A percentile compares a stretch with the other conserved stretches of the same genome.
These are phyloP conservation scores for Porites divaricata DNA, from an alignment of 92 coral and sea anemone species.

Conservation along the genomic window DNA sequence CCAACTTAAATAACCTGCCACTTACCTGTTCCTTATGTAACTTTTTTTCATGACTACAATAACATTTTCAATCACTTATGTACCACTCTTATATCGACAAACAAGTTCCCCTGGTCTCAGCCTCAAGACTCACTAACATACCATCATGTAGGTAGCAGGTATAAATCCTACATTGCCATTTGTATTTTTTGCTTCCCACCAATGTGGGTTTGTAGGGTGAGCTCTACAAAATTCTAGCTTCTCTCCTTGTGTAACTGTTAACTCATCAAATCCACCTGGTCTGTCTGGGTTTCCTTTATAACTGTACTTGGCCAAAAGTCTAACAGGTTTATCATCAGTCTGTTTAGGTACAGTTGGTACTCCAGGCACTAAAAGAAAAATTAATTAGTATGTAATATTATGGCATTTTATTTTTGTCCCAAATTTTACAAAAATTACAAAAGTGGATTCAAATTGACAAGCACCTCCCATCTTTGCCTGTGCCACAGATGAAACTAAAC, in stretches of 20 bases:
- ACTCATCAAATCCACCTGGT: slow-evolving; percentile 97
- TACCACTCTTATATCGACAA: no score
- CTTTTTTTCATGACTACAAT: no score
- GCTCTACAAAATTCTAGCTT: slow-evolving; percentile 72
- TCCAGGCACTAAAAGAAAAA: no score
- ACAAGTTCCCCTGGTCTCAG: neutral
- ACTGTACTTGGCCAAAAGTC: slow-evolving; percentile 89
- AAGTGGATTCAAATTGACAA: no score
- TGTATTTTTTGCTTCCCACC: slow-evolving; percentile 87
- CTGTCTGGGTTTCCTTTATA: slow-evolving; percentile 73
- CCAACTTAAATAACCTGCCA: no score
- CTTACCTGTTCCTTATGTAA: no score
- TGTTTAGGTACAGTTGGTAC: slow-evolving; percentile 41
- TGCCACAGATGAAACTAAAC: no score
- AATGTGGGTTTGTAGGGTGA: slow-evolving; percentile 83
- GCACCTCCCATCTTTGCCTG: no score
- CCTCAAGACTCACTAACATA: slow-evolving; percentile 72
- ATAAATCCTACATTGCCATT: slow-evolving; percentile 78
- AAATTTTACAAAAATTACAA: no score
- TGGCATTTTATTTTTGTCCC: no score
- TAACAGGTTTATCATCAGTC: slow-evolving; percentile 56
- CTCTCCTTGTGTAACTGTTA: slow-evolving; percentile 84
- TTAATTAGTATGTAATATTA: no score
- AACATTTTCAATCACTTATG: no score
- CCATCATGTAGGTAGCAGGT: slow-evolving; percentile 94